phyloP scores from a whole-genome alignment of 2,113 vertebrate species.

The Suncus etruscus region DNA sequence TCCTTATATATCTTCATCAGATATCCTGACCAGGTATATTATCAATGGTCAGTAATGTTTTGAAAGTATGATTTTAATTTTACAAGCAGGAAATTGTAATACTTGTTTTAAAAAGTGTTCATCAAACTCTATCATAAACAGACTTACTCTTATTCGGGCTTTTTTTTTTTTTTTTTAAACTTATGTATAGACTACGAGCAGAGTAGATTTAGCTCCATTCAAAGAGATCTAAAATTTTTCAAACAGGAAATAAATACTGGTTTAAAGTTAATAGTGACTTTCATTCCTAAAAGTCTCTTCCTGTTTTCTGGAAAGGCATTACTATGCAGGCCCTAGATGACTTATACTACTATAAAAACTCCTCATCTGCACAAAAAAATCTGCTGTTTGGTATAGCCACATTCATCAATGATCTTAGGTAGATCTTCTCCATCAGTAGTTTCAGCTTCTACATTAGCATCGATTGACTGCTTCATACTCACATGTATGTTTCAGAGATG shows the following conservation, averaged over 20 bases:
- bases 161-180: neutral
- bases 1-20: neutral
- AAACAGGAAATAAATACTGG: neutral
- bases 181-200: neutral
- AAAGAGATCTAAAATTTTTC: neutral
- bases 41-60: neutral
- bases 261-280: neutral
- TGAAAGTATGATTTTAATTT: neutral
- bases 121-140: neutral
- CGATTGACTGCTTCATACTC: neutral
- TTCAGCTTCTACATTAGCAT: neutral
- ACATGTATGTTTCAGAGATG: neutral
- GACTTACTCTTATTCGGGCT: neutral
- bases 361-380: neutral
- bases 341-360: neutral
- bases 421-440: neutral
- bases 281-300: neutral
- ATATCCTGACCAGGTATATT: neutral
- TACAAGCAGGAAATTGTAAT: neutral
- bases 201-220: neutral
- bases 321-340: neutral
- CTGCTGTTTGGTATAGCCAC: neutral
- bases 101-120: neutral
- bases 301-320: neutral
- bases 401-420: neutral